Conservation (phyloP, 1,140 invertebrate species). For the Tenebrio molitor region DNA sequence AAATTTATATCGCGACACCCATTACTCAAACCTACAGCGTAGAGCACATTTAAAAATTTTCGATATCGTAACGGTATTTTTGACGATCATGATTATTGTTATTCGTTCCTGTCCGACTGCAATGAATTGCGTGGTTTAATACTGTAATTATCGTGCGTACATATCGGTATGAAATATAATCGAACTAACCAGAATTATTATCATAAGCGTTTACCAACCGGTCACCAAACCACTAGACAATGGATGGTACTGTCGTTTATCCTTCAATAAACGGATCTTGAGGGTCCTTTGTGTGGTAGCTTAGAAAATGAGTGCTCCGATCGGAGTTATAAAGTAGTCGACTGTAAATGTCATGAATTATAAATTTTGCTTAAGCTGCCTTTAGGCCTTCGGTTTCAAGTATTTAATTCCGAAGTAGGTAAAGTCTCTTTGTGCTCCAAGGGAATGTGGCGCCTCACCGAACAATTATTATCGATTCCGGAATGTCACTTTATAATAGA, state of each 20-base stretch:
- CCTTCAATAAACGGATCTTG: constrained; percentile 19
- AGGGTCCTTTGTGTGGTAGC: constrained; percentile 16
- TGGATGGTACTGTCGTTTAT: constrained; percentile 9
- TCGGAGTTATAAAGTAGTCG: constrained; percentile 24
- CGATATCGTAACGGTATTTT: neutral
- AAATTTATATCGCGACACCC: neutral
- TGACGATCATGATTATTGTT: too few relatives aligned
- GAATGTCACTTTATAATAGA: too few relatives aligned
- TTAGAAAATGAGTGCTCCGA: constrained; percentile 23
- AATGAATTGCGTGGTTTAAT: neutral
- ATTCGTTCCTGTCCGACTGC: too few relatives aligned
- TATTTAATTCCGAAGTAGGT: constrained; percentile 25
- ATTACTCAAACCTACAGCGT: neutral
- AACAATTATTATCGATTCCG: constrained; percentile 23
- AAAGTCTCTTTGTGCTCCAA: constrained; percentile 8
- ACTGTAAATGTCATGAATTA: constrained; percentile 32
- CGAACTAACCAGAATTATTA: neutral
- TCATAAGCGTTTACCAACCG: neutral
- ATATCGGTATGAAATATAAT: neutral
- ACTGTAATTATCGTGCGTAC: neutral
- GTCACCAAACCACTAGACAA: neutral
- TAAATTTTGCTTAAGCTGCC: constrained; percentile 31
- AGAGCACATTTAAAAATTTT: neutral
- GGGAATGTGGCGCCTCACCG: neutral
- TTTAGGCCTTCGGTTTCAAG: constrained; percentile 19